phyloP scores from a whole-genome alignment of 2,113 vertebrate genomes.

The Elanus axillaris region DNA sequence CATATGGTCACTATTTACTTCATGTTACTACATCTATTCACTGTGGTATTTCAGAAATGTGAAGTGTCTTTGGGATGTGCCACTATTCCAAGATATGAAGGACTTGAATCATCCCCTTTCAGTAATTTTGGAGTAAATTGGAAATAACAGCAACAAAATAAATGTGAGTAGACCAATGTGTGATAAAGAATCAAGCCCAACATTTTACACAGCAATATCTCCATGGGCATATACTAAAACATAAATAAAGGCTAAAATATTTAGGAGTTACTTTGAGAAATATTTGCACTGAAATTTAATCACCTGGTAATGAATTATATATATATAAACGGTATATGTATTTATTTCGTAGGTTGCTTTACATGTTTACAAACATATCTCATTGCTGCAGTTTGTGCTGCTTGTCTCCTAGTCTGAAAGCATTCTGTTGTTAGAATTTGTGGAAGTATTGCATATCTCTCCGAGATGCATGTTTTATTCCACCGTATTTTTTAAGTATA shows the following conservation, averaged over 20 bases:
- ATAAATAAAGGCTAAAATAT: neutral
- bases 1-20: neutral
- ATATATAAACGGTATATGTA: neutral
- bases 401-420: neutral
- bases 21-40: neutral
- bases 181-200: neutral
- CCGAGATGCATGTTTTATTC: neutral
- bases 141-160: neutral
- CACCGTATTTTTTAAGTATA: neutral
- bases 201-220: neutral
- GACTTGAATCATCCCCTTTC: neutral
- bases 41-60: neutral
- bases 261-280: neutral
- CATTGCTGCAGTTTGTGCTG: neutral
- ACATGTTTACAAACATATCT: neutral
- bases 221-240: neutral
- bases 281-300: neutral
- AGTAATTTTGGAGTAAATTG: neutral
- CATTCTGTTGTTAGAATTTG: neutral
- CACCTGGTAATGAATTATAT: neutral
- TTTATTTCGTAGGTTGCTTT: neutral
- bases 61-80: neutral
- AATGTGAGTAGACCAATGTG: neutral
- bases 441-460: neutral
- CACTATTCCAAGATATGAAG: neutral